These are phyloP conservation scores for Globia sparganii DNA, from an alignment of 2,888 invertebrate genomes.

Conservation along the genomic window DNA sequence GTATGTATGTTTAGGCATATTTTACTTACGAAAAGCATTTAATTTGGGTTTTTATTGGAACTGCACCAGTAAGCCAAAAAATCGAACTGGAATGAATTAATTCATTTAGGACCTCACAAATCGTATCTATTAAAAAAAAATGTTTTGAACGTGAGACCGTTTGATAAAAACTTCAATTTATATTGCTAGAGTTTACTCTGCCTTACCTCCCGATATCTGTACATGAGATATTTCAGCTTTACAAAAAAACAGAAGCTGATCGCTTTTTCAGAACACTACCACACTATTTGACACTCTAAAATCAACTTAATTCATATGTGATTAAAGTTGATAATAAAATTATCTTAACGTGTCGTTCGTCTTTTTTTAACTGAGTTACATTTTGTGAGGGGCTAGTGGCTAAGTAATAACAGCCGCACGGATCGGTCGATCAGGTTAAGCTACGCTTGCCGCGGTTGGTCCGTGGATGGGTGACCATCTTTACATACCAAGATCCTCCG, in stretches of 20 bases:
- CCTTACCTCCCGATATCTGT: neutral
- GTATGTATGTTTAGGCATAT: no score
- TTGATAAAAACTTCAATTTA: neutral
- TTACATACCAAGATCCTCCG: no score
- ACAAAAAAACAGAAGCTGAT: neutral
- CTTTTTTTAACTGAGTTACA: no score
- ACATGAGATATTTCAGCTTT: neutral
- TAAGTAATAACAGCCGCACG: no score
- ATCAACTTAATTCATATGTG: neutral
- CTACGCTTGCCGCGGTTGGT: no score
- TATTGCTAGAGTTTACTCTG: neutral
- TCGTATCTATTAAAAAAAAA: neutral
- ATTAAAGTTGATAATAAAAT: neutral
- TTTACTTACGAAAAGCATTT: neutral
- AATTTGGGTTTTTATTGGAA: neutral
- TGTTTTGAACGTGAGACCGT: neutral
- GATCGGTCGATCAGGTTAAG: no score
- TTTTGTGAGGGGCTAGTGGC: no score
- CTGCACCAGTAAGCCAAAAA: neutral
- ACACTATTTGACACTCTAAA: neutral
- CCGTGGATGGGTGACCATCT: no score
- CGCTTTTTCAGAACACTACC: neutral
- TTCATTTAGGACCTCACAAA: neutral
- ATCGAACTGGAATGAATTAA: neutral
- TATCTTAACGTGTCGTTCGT: no score